Conservation (phyloP, 2,797 vertebrate genomes). For the Acomys russatus region DNA sequence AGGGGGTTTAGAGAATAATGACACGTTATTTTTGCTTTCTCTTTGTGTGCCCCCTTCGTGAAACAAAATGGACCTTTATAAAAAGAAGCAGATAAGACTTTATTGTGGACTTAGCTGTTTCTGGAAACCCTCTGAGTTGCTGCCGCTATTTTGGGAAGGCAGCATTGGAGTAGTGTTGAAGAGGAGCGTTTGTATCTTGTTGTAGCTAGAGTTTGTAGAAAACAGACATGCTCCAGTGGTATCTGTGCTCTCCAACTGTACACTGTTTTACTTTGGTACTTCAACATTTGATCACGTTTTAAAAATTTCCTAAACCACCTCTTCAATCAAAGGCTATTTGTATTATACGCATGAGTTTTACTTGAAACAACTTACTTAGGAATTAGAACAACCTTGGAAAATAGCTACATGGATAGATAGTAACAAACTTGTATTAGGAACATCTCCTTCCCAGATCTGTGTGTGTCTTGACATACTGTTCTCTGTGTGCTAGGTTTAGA, state of each 20-base stretch:
- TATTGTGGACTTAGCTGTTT: conserved; percentile 16
- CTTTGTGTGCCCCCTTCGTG: background rate
- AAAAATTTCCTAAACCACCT: background rate
- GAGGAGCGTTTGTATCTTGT: conserved; percentile 18
- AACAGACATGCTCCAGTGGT: background rate
- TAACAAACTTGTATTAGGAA: conserved; percentile 38
- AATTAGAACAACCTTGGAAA: conserved; percentile 59
- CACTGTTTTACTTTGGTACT: conserved; percentile 48
- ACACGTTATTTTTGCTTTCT: background rate
- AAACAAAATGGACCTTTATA: conserved; percentile 15
- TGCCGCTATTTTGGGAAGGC: conserved; percentile 51
- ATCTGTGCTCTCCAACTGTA: background rate
- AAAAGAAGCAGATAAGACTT: conserved; percentile 29
- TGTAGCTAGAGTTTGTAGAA: conserved; percentile 29
- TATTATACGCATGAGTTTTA: conserved; percentile 49
- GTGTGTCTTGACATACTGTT: background rate
- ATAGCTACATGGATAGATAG: background rate
- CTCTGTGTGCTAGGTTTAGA: conserved; percentile 31
- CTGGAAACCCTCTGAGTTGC: background rate
- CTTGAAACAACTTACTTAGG: conserved; percentile 57
- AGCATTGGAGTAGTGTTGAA: background rate
- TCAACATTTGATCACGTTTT: background rate
- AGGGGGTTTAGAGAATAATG: conserved; percentile 55
- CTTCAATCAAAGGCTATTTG: background rate
- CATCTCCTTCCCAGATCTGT: background rate